Base-by-base conservation (phyloP, 2,888 invertebrate genomes). In the Himalopsyche anomala region DNA sequence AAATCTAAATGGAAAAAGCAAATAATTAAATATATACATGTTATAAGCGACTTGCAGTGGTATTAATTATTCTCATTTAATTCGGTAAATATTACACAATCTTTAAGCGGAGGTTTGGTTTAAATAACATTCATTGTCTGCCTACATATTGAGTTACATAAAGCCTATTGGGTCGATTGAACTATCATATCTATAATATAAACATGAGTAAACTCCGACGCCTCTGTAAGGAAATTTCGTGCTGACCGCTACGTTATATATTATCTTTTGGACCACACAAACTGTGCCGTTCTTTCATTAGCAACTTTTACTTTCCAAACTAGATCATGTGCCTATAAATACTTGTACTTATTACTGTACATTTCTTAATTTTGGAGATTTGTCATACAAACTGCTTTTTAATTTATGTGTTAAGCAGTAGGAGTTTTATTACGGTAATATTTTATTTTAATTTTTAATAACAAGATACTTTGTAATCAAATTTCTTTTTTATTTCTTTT, bases 291-390 rank as follows among this genome's bases (percentile, higher is more conserved):
- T 80, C 62, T 81, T 85, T 82, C 82, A 38, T 79, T 79, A 28
- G 80, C 17, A 51, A 86, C 86, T 86, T 86, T 86, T 86, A 86
- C 86, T 86, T 86, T 86, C 80, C 42, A 42, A 86, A 84, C 69
- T 82, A 82, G 84, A 84, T 45, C 81, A 84, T 56, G 56, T 19
- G 19, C 62, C 62, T 62, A 19, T 28, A 62, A 45, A 42, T 45
- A 81, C 81, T 19, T n/a, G 5, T 81, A 62, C 62, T 62, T 62
- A 62, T 19, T 62, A 28, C 19, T 62, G 62, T 62, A 62, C 62
- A 28, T 62, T 62, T 62, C 19, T 62, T 19, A 62, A 19, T 62
- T 62, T 62, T 62, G 62, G 62, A 62, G 19, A 28, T 62, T 62
- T 62, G 62, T 62, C 62, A 62, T 62, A 62, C 62, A 62, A 62